phyloP scores from a whole-genome alignment of 2,888 invertebrate species.

The Dynastes tityus region DNA sequence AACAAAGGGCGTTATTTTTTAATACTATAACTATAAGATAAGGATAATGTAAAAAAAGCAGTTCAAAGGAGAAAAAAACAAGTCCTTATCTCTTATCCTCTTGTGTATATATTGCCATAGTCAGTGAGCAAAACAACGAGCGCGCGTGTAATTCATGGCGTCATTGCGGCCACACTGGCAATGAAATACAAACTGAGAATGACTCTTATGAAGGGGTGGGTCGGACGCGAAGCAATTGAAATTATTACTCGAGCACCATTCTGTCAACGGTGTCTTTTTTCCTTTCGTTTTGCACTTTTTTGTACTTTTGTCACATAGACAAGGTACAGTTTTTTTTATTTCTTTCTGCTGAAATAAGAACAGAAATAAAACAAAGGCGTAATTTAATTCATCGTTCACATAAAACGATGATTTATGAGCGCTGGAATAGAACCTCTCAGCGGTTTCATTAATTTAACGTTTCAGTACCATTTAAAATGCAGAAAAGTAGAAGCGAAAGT shows the following conservation, averaged over 20 bases:
- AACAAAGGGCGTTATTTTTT: slow-evolving; percentile 5
- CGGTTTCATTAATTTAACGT: slow-evolving; percentile 35
- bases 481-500: slow-evolving; percentile 1
- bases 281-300: slow-evolving; percentile 12
- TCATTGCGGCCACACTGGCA: slow-evolving; percentile 57
- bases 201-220: slow-evolving; percentile 52
- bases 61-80: slow-evolving; percentile 4
- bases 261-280: slow-evolving; percentile 14
- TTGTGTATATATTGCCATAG: slow-evolving; percentile 46
- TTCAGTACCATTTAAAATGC: slow-evolving; percentile 29
- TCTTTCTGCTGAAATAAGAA: neutral
- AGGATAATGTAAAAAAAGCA: neutral
- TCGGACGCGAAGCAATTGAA: slow-evolving; percentile 49
- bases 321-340: slow-evolving; percentile 2
- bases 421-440: slow-evolving; percentile 18
- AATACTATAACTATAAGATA: neutral
- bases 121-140: slow-evolving; percentile 52
- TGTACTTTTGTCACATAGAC: slow-evolving; percentile 6
- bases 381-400: slow-evolving; percentile 40
- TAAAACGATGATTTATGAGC: slow-evolving; percentile 32
- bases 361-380: slow-evolving; percentile 17
- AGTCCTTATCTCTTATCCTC: slow-evolving; percentile 25
- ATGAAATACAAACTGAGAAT: slow-evolving; percentile 56
- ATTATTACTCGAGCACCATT: slow-evolving; percentile 46
- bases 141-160: slow-evolving; percentile 57